These are phyloP conservation scores for Brachypterus glaber DNA, from an alignment of 2,888 invertebrate genomes.

Conservation along the genomic window DNA sequence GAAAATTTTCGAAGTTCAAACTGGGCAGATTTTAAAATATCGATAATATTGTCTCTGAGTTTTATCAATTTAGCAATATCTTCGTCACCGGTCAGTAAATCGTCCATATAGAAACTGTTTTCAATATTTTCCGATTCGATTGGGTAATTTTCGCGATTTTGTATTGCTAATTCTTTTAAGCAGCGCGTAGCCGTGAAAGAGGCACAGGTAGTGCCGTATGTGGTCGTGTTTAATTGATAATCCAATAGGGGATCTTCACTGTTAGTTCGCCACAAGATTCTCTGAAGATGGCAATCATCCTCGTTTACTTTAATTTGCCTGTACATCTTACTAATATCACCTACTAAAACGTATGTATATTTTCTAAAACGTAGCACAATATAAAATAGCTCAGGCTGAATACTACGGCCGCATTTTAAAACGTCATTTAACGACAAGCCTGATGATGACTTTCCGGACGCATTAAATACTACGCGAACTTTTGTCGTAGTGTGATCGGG, in stretches of 20 bases:
- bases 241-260: conserved; percentile 10
- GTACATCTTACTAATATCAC: conserved; percentile 22
- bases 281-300: conserved; percentile 7
- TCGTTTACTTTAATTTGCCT: conserved; percentile 13
- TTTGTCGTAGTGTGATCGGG: conserved; percentile 14
- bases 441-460: conserved; percentile 12
- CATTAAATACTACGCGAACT: conserved; percentile 20
- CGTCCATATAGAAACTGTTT: conserved; percentile 10
- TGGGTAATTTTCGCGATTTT: conserved; percentile 6
- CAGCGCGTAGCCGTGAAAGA: conserved; percentile 13
- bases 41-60: conserved; percentile 9
- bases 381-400: conserved; percentile 16
- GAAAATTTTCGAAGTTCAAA: conserved; percentile 8
- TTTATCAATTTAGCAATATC: conserved; percentile 1
- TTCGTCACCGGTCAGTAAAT: conserved; percentile 10
- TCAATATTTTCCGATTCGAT: conserved; percentile 4
- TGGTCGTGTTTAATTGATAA: conserved; percentile 20
- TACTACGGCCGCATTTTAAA: conserved; percentile 12
- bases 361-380: conserved; percentile 18
- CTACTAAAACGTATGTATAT: conserved; percentile 12
- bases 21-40: conserved; percentile 1
- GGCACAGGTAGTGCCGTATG: conserved; percentile 16
- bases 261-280: conserved; percentile 11
- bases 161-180: conserved; percentile 8
- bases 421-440: conserved; percentile 18